Evolutionary conservation across 2,888 invertebrate genomes (phyloP), one percentile per base, ranked within the genome.

Genomic region (Portevinia maculata): DNA sequence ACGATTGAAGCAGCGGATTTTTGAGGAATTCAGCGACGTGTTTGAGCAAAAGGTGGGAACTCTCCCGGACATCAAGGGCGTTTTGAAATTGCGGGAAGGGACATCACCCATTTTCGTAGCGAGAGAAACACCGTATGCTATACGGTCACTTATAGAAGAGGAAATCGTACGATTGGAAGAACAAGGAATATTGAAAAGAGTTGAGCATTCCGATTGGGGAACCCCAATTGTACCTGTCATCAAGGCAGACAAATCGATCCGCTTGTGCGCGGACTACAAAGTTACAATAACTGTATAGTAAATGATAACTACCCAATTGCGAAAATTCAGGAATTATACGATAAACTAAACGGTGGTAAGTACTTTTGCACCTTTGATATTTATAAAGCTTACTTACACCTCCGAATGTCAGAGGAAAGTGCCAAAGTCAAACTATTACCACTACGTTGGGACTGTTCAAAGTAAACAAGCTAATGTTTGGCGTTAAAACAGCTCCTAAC

Each of bases 41-140:
- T 79, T 73, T 32, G 13, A 60, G 53, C 17, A 37, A 9, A 74
- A 62, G 44, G 62, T 69, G 8, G 73, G 67, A 37, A 67, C 46
- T 9, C 67, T 79, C 6, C 62, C 73, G 7, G 39, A 50, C 19
- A 28, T 73, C 9, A 62, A 57, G 34, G 60, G 79, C 4, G 34
- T 37, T 15, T 21, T 73, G 5, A 65, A 69, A 44, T 32, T 24
- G 24, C 5, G 24, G 5, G 24, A 24, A 5, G 24, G 24, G 5
- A 5, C 24, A 24, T 24, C 24, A 5, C 24, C 24, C 2, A 5
- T 24, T 3, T 24, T 24, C 5, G 24, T 24, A 24, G 3, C 24
- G 24, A 2, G 24, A 24, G 3, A 24, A 5, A 5, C 5, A 3
- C 24, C 24, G 24, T 24, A 24, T 24, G 24, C 24, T 24, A n/a